A percentile compares a stretch with the other conserved stretches of the same genome.
Conservation (phyloP, 2,888 invertebrate species). For the Rhynchonema sp. region DNA sequence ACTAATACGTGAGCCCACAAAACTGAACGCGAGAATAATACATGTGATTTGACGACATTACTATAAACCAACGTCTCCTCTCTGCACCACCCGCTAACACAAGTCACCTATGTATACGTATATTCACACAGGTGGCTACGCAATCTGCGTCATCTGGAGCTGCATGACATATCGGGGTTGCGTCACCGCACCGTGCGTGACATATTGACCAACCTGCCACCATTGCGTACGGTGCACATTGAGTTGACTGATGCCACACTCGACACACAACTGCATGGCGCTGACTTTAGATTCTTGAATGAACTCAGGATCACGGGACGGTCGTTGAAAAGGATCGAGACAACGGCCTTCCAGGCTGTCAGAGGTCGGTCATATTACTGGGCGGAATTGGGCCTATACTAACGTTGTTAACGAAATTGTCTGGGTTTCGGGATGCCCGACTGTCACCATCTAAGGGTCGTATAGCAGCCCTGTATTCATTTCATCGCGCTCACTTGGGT, state of each 20-base stretch:
- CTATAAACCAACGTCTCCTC: too few relatives aligned
- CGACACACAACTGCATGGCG: background rate
- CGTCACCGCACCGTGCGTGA: background rate
- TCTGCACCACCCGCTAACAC: too few relatives aligned
- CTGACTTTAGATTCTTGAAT: conserved; percentile 2
- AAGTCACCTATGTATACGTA: background rate
- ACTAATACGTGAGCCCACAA: too few relatives aligned
- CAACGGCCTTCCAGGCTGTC: conserved; percentile 2
- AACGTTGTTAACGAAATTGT: too few relatives aligned
- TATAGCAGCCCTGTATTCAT: too few relatives aligned
- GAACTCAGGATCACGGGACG: conserved; percentile 1
- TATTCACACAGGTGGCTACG: background rate
- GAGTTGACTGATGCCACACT: background rate
- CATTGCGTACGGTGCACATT: background rate
- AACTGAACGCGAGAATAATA: too few relatives aligned
- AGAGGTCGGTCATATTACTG: too few relatives aligned
- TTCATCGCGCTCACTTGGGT: too few relatives aligned
- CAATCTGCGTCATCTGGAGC: background rate
- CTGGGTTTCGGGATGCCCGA: too few relatives aligned
- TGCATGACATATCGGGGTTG: background rate
- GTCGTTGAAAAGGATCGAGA: background rate
- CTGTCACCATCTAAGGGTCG: too few relatives aligned
- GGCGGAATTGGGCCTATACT: too few relatives aligned
- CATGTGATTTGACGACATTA: too few relatives aligned
- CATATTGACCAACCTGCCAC: background rate